Conservation (phyloP, 2,888 invertebrate species). For the Balanococcus diminutus region DNA sequence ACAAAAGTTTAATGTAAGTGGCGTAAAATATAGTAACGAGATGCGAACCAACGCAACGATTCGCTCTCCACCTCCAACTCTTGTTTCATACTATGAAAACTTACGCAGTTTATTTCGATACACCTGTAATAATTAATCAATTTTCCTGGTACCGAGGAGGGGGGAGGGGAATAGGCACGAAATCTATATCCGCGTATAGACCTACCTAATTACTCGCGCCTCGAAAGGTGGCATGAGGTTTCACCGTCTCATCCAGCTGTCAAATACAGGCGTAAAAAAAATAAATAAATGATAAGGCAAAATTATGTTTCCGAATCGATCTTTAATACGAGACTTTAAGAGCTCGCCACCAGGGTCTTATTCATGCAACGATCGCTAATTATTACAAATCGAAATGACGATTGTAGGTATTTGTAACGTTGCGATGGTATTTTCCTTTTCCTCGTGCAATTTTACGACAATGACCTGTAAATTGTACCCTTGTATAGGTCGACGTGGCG, state of each 20-base stretch:
- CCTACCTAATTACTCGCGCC: background rate
- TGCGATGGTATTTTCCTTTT: background rate
- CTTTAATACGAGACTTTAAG: background rate
- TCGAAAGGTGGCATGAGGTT: background rate
- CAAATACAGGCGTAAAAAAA: background rate
- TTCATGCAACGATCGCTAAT: background rate
- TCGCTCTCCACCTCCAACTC: background rate
- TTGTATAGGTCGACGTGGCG: background rate
- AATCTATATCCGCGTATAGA: background rate
- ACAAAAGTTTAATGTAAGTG: background rate
- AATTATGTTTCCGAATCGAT: background rate
- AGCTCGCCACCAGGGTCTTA: background rate
- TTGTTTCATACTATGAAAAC: background rate
- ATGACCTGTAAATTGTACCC: background rate
- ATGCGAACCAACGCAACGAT: background rate
- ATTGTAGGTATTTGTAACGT: background rate
- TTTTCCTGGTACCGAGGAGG: background rate
- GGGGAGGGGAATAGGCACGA: background rate
- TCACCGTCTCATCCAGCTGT: background rate
- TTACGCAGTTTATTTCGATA: background rate
- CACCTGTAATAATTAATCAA: background rate
- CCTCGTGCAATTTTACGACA: conserved; percentile 11
- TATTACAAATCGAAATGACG: background rate
- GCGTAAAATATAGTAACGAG: background rate
- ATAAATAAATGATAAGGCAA: background rate